Conservation (phyloP, 2,888 invertebrate species). For the Noctua fimbriata region DNA sequence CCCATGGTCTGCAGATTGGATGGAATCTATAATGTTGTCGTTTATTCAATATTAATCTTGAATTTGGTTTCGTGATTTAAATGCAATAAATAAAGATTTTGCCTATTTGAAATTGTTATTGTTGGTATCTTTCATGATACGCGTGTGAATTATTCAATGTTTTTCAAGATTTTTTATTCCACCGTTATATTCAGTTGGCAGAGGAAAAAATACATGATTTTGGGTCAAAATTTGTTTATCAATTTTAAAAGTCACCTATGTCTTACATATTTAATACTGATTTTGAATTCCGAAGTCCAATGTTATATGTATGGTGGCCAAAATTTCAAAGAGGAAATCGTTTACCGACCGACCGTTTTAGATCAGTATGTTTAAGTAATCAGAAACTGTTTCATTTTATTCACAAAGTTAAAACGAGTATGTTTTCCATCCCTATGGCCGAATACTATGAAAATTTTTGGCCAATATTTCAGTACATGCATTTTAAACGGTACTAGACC, state of each 20-base stretch:
- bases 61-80: constrained; percentile 9
- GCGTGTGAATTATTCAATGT: constrained; percentile 55
- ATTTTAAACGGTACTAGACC: not conserved
- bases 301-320: constrained; percentile 57
- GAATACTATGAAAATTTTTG: not conserved
- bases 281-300: constrained; percentile 60
- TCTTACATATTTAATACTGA: constrained; percentile 47
- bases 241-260: constrained; percentile 35
- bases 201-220: constrained; percentile 46
- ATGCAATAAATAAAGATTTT: constrained; percentile 8
- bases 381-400: constrained; percentile 29
- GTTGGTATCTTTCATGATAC: constrained; percentile 7
- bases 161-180: constrained; percentile 41
- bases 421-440: not conserved
- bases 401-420: constrained; percentile 1
- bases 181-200: constrained; percentile 56
- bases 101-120: constrained; percentile 23
- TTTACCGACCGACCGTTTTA: constrained; percentile 9
- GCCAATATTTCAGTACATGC: not conserved
- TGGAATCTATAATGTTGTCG: not conserved
- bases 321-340: constrained; percentile 32
- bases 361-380: constrained; percentile 49
- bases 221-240: constrained; percentile 59
- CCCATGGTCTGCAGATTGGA: not conserved
- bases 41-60: not conserved